Evolutionary conservation across 1,140 invertebrate species (phyloP), one percentile per base, ranked within the genome.

Genomic region (Gonioctena quinquepunctata): DNA sequence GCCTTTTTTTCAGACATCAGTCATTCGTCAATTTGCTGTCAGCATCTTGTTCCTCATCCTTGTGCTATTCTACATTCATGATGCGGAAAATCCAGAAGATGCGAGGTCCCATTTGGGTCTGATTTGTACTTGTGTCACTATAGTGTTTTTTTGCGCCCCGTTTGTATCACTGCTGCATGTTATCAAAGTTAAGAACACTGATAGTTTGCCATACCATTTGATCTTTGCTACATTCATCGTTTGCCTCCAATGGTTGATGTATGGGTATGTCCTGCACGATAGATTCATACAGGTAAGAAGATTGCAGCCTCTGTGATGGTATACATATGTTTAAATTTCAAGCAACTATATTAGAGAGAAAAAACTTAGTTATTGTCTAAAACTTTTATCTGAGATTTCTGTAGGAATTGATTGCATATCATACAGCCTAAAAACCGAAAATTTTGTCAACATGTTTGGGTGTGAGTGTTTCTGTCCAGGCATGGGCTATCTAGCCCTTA

Each of bases 141-240:
- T 94, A 50, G 75, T 92, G 50, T 94, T 93, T 73, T 92, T 94
- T 81, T 91, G 90, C 25, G 90, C 93, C 48, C 94, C 94, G 19
- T 85, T 95, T 68, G 90, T 89, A 21, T 89, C 90, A 76, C 80
- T 95, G 72, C 86, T 92, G 42, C 90, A 93, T 83, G 93, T 95
- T 6, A 87, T 94, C 60, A 88, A 84, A 82, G 87, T 89, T 6
- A 91, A 90, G 80, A 92, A 87, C 80, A 90, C 91, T 3, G 93
- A 94, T 69, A 90, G 89, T 82, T 85, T 94, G 74, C 93, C 93
- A 69, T 92, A 93, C 81, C 90, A 92, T 16, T 85, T 94, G 69
- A 94, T 94, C 81, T 80, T 92, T 18, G 87, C 89, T 72, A 91
- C 91, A 26, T 91, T 93, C 77, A 83, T 93, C 56, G 91, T 93